These are phyloP conservation scores for Malacoraja senta DNA, from an alignment of 2,797 vertebrate species.

Conservation along the genomic window DNA sequence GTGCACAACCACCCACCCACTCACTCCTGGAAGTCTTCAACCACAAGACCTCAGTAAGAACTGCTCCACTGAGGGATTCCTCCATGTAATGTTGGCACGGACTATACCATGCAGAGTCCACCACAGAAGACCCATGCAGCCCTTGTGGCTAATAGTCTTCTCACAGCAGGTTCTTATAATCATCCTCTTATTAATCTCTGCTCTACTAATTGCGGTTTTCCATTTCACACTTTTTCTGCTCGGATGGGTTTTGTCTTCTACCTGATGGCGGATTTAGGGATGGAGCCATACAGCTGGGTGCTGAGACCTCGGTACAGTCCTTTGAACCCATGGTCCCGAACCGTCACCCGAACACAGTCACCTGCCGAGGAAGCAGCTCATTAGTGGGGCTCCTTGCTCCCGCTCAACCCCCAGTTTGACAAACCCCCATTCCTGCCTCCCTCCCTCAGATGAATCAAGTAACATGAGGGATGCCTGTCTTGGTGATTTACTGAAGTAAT, in stretches of 20 bases:
- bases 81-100: background rate
- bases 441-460: too few relatives aligned
- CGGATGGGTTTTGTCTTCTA: too few relatives aligned
- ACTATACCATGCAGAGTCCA: background rate
- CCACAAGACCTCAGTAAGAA: background rate
- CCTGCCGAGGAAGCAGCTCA: background rate
- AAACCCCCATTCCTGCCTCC: background rate
- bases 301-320: slow-evolving; percentile 58
- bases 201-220: background rate
- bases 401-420: background rate
- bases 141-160: too few relatives aligned
- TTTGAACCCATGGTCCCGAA: slow-evolving; percentile 65
- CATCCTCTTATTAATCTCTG: too few relatives aligned
- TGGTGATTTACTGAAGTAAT: background rate
- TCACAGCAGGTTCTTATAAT: too few relatives aligned
- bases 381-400: background rate
- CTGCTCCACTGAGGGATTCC: background rate
- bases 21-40: too few relatives aligned
- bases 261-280: slow-evolving; percentile 68
- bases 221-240: background rate
- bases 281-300: slow-evolving; percentile 68
- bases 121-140: background rate
- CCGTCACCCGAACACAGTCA: slow-evolving; percentile 66
- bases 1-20: too few relatives aligned
- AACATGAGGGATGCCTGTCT: background rate